These are phyloP conservation scores for Alsophila aescularia DNA, from an alignment of 2,888 invertebrate species.

Conservation along the genomic window DNA sequence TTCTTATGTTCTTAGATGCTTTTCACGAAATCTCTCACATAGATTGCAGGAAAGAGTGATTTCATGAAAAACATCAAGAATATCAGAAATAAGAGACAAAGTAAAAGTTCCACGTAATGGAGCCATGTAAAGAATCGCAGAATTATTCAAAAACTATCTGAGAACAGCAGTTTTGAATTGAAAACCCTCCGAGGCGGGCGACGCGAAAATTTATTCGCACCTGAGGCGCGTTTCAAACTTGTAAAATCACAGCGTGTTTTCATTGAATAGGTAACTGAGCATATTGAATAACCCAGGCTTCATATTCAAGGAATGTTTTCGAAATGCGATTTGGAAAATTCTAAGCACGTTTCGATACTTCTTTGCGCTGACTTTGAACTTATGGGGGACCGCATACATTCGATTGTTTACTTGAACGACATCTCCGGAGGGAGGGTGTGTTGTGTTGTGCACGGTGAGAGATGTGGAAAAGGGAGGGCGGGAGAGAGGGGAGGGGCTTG, in stretches of 20 bases:
- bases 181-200: constrained; percentile 17
- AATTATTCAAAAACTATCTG: constrained; percentile 19
- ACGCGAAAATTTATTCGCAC: constrained; percentile 33
- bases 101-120: not conserved
- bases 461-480: no score
- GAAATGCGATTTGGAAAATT: constrained; percentile 51
- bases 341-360: constrained; percentile 49
- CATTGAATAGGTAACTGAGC: constrained; percentile 42
- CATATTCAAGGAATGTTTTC: constrained; percentile 41
- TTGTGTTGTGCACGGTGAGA: no score
- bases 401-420: constrained; percentile 1
- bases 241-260: constrained; percentile 36
- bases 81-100: not conserved
- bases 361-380: constrained; percentile 34
- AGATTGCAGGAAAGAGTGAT: no score
- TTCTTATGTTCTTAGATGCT: no score
- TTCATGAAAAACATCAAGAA: no score
- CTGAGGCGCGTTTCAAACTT: constrained; percentile 36
- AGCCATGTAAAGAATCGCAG: constrained; percentile 12
- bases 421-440: no score
- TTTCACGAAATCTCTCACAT: no score
- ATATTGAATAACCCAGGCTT: constrained; percentile 44
- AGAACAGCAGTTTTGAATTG: constrained; percentile 21
- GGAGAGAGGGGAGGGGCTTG: no score
- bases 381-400: constrained; percentile 16